Evolutionary conservation across 2,797 vertebrate species (phyloP), one percentile per base, ranked within the genome.

Genomic region (Chromobotia macracanthus): DNA sequence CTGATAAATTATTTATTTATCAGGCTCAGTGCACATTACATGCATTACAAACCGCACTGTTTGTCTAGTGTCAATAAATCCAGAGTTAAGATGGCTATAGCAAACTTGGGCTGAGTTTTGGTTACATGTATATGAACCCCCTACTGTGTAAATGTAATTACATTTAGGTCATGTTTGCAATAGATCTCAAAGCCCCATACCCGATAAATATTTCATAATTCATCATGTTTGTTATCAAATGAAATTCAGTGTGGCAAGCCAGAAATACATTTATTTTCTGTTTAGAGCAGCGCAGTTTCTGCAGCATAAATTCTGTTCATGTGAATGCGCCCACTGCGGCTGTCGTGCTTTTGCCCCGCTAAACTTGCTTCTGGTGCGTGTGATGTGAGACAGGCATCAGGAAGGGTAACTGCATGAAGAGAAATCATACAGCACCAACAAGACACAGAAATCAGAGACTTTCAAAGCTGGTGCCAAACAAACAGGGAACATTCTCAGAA

Each of bases 151-250:
- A 58, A 58, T 58, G 21, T 25, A 58, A 25, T 58, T 25, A 16
- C 16, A 60, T 60, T 15, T 25, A 61, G 25, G 28, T 31, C 15
- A 61, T 61, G 58, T 61, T 61, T 31, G 25, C 58, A 3, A 9
- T 6, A 16, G 0, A 61, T 61, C 25, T 61, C 58, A 61, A 28
- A 16, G 25, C 25, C 25, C 15, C 25, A 61, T 12, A 25, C 21
- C 56, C 21, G 4, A 58, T 58, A 61, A 61, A 61, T 61, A 61
- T 61, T 61, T 61, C 28, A 61, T 16, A 18, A 61, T 61, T 13
- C 15, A 31, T 31, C 15, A 31, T 31, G 25, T 61, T 61, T 61
- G 25, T 61, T 31, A 31, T 61, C 58, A 28, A 61, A 61, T 61
- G 6, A 61, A 28, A 61, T 61, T 61, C 25, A 61, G 25, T 16